phyloP scores from a whole-genome alignment of 1,140 invertebrate genomes.

The Bombus pyrosoma region DNA sequence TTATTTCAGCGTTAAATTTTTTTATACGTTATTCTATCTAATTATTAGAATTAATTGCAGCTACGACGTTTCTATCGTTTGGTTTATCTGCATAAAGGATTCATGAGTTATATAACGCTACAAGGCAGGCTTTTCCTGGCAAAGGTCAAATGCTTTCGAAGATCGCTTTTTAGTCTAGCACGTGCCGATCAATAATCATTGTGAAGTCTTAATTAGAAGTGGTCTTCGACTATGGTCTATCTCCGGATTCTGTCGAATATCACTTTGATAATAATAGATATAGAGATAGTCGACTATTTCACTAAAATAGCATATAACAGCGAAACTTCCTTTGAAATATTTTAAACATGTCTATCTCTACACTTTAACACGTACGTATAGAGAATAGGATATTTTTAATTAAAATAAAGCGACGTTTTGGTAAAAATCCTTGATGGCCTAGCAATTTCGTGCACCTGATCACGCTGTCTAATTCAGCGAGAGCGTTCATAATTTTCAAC shows the following conservation, averaged over 20 bases:
- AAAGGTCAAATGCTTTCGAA: not conserved
- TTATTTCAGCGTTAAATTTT: too few relatives aligned
- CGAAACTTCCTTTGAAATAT: not conserved
- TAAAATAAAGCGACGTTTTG: not conserved
- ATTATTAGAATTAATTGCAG: too few relatives aligned
- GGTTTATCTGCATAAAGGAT: not conserved
- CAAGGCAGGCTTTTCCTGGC: too few relatives aligned
- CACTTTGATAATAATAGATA: not conserved
- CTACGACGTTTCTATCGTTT: not conserved
- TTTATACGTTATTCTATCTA: too few relatives aligned
- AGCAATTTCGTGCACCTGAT: conserved; percentile 25
- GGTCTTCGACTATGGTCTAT: not conserved
- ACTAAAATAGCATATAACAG: not conserved
- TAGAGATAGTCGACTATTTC: not conserved
- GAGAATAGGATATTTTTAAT: not conserved
- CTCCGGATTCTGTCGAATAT: not conserved
- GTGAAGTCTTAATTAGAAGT: not conserved
- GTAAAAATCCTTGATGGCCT: conserved; percentile 5
- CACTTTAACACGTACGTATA: not conserved
- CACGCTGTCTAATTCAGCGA: conserved; percentile 21
- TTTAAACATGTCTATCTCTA: not conserved
- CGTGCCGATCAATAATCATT: not conserved
- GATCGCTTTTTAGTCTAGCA: not conserved
- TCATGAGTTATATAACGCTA: not conserved
- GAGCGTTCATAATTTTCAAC: conserved; percentile 13